A percentile compares a stretch with the other conserved stretches of the same genome.
Evolutionary conservation across 2,113 vertebrate species (phyloP).

Genomic region (Rhea americana): DNA sequence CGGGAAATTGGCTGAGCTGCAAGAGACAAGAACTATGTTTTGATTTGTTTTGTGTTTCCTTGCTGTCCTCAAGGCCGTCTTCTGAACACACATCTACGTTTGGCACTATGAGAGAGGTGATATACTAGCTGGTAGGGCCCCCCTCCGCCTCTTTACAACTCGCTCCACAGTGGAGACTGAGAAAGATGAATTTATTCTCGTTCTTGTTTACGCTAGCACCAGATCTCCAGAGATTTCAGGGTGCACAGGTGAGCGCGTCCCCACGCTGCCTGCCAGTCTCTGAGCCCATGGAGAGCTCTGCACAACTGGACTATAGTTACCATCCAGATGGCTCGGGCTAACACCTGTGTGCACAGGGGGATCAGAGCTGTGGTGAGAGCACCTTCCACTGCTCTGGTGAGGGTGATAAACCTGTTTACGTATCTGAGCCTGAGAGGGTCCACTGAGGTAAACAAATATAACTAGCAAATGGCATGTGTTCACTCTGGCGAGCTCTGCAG

Average conservation of each 20-base stretch:
- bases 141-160: background rate
- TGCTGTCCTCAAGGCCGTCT: background rate
- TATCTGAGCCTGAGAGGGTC: background rate
- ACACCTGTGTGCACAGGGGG: rapidly evolving
- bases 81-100: background rate
- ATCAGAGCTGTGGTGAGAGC: background rate
- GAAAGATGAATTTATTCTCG: background rate
- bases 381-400: background rate
- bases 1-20: background rate
- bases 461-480: background rate
- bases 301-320: background rate
- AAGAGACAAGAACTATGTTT: background rate
- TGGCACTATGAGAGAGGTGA: background rate
- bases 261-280: background rate
- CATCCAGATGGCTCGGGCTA: background rate
- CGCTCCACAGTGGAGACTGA: background rate
- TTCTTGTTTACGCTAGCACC: background rate
- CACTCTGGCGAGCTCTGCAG: background rate
- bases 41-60: background rate
- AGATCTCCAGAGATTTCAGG: background rate
- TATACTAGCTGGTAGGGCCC: background rate
- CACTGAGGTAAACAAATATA: background rate
- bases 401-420: background rate
- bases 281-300: background rate
- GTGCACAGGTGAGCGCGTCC: background rate